phyloP scores from a whole-genome alignment of 2,888 invertebrate genomes.

The Philereme vetulata region DNA sequence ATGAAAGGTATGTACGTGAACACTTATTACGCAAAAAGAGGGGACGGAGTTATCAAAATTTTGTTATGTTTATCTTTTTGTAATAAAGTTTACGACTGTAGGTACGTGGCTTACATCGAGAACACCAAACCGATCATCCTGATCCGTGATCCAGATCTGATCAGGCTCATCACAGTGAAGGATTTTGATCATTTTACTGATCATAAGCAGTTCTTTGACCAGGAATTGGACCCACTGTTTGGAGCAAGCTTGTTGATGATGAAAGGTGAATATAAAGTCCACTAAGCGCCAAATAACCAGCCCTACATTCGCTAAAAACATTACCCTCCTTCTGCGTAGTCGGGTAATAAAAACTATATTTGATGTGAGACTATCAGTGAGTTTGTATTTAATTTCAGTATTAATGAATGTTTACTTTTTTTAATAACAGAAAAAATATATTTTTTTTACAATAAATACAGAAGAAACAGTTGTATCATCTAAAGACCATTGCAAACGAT shows the following conservation, averaged over 20 bases:
- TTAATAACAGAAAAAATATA: no score
- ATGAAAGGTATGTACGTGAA: conserved; percentile 58
- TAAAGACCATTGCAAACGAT: no score
- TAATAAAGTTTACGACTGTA: conserved; percentile 41
- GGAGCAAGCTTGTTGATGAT: conserved; percentile 61
- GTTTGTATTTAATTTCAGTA: no score
- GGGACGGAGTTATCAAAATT: no score
- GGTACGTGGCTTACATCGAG: conserved; percentile 74
- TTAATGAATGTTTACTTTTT: no score
- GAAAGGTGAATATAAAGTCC: conserved; percentile 52
- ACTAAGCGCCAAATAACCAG: background rate
- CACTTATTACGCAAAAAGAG: no score
- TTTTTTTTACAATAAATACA: no score
- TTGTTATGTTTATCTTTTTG: no score
- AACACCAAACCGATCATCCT: conserved; percentile 63
- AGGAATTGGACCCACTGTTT: conserved; percentile 69
- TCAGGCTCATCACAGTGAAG: conserved; percentile 80
- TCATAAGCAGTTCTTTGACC: conserved; percentile 64
- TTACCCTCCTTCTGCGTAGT: background rate
- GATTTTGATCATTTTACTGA: conserved; percentile 84
- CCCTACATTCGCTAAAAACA: background rate
- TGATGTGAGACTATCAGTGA: no score
- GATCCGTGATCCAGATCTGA: conserved; percentile 79
- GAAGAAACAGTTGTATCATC: no score
- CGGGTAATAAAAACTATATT: background rate